phyloP scores from a whole-genome alignment of 2,888 invertebrate species.

The Atherix ibis region DNA sequence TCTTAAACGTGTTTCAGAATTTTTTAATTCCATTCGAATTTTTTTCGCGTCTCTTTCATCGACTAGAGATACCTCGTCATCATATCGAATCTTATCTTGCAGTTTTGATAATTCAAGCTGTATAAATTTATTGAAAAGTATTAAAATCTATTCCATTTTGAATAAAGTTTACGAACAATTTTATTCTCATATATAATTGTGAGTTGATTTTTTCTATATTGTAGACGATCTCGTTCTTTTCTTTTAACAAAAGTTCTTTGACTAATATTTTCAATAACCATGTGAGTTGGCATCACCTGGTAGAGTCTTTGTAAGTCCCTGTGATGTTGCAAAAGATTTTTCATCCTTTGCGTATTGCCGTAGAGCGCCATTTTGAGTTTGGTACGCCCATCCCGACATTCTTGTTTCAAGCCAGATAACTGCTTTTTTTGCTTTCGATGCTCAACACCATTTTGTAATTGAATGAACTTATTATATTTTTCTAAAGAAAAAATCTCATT shows the following conservation, averaged over 20 bases:
- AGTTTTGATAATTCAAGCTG: conserved; percentile 20
- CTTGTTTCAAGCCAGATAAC: conserved; percentile 15
- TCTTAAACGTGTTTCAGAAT: conserved; percentile 25
- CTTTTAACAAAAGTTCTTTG: conserved; percentile 28
- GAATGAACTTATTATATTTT: conserved; percentile 7
- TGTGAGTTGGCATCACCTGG: conserved; percentile 24
- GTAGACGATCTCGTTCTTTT: conserved; percentile 27
- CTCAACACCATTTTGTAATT: conserved; percentile 3
- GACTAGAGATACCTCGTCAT: conserved; percentile 22
- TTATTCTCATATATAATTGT: conserved; percentile 18
- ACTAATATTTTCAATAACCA: conserved; percentile 27
- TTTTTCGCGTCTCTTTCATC: conserved; percentile 22
- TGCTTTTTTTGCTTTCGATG: conserved; percentile 2
- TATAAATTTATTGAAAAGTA: background rate
- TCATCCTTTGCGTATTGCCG: conserved; percentile 19
- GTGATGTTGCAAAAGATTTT: conserved; percentile 24
- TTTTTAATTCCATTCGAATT: conserved; percentile 24
- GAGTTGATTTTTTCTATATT: conserved; percentile 18
- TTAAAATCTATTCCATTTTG: background rate
- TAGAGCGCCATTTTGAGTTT: conserved; percentile 21
- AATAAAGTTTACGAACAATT: conserved; percentile 15
- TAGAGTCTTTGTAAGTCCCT: conserved; percentile 27
- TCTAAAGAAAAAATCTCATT: conserved; percentile 4
- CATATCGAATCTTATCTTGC: conserved; percentile 26
- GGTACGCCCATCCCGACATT: conserved; percentile 24